These are phyloP conservation scores for Ochlodes sylvanus DNA, from an alignment of 2,888 invertebrate species.

Conservation along the genomic window DNA sequence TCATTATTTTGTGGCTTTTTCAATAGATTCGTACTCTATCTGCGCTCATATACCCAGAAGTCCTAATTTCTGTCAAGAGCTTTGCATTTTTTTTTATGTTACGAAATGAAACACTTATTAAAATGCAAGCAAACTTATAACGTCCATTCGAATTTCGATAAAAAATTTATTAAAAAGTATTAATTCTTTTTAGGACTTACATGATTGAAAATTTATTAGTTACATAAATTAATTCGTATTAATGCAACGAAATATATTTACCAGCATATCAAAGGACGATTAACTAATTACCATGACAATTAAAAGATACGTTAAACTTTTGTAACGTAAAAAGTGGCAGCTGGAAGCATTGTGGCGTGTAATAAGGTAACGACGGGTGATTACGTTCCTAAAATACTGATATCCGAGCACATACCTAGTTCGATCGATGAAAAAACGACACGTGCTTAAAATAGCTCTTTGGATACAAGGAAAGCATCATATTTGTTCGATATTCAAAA, in stretches of 20 bases:
- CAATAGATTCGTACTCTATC: not conserved
- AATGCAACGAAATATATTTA: not conserved
- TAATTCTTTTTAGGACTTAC: too few species aligned
- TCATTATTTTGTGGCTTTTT: not conserved
- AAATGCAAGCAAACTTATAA: too few species aligned
- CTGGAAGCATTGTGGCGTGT: conserved; percentile 62
- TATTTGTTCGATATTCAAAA: not conserved
- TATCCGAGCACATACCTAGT: conserved; percentile 66
- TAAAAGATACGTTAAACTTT: conserved; percentile 14
- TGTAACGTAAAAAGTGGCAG: conserved; percentile 52
- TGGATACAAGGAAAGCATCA: not conserved
- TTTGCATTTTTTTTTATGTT: too few species aligned
- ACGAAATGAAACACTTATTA: too few species aligned
- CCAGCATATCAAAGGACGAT: not conserved
- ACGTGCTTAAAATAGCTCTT: conserved; percentile 9
- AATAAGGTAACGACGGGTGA: conserved; percentile 57
- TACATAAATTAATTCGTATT: not conserved
- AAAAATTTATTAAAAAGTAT: too few species aligned
- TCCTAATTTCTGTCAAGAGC: too few species aligned
- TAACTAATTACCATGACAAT: conserved; percentile 26
- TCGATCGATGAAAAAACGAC: conserved; percentile 48
- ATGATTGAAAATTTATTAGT: too few species aligned
- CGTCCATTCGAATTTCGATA: too few species aligned
- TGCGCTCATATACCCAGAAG: too few species aligned
- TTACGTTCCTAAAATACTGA: conserved; percentile 66